Evolutionary conservation across 2,797 vertebrate species (phyloP).

Genomic region (Sebastes cheni): DNA sequence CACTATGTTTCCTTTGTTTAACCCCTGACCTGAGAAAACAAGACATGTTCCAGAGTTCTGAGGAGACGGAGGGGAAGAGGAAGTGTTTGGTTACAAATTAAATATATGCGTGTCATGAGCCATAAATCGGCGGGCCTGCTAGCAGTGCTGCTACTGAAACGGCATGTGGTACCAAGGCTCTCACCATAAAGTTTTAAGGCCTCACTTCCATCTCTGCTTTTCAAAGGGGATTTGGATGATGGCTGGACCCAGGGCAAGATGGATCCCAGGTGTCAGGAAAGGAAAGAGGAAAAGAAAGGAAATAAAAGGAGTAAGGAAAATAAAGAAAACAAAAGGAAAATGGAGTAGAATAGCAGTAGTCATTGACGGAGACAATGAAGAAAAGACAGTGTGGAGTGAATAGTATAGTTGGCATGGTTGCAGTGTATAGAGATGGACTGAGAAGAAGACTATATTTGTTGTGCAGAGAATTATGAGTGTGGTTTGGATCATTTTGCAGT

Average conservation of each 20-base stretch:
- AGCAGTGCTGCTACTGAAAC: slow-evolving; percentile 82
- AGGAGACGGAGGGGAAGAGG: slow-evolving; percentile 89
- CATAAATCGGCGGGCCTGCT: slow-evolving; percentile 89
- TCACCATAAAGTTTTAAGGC: slow-evolving; percentile 85
- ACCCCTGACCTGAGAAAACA: slow-evolving; percentile 94
- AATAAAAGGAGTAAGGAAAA: background rate
- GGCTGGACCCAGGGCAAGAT: slow-evolving; percentile 53
- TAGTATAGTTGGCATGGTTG: background rate
- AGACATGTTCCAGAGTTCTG: slow-evolving; percentile 91
- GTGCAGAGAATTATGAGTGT: background rate
- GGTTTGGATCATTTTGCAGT: background rate
- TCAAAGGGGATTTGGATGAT: slow-evolving; percentile 65
- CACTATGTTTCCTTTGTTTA: slow-evolving; percentile 97
- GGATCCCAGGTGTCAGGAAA: slow-evolving; percentile 59
- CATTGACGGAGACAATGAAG: background rate
- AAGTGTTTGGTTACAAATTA: slow-evolving; percentile 99
- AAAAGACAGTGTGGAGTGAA: background rate
- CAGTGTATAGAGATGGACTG: background rate
- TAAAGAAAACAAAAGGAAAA: background rate
- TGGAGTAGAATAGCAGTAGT: background rate
- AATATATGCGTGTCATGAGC: slow-evolving; percentile 95
- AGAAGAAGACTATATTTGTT: background rate
- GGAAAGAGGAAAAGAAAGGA: background rate
- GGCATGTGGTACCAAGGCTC: slow-evolving; percentile 77
- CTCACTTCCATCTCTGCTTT: slow-evolving; percentile 74